Percentiles rank a stretch among this genome's conserved stretches.
Conservation (phyloP, 2,113 vertebrate species). For the Emydocephalus ijimae region DNA sequence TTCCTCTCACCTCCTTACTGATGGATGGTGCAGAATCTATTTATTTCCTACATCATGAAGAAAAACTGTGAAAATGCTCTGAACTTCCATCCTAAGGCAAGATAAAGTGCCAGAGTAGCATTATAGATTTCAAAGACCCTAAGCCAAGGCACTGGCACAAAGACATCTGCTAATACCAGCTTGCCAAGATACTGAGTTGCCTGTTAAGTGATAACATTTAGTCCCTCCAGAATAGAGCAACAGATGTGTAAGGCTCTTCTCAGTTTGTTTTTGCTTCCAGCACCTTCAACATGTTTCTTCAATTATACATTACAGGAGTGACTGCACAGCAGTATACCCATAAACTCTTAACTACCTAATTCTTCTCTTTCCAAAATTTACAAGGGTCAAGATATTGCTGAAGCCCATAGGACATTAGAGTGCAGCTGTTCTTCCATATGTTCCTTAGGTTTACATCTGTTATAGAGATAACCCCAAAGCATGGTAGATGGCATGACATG, state of each 20-base stretch:
- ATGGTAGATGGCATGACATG: slow-evolving; percentile 40
- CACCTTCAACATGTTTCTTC: slow-evolving; percentile 27
- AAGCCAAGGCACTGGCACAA: slow-evolving; percentile 1
- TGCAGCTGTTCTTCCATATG: slow-evolving; percentile 56
- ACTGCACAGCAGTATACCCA: slow-evolving; percentile 18
- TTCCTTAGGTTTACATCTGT: slow-evolving; percentile 49
- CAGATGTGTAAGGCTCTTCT: slow-evolving; percentile 15
- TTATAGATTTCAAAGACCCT: slow-evolving; percentile 16
- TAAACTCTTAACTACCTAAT: slow-evolving; percentile 20
- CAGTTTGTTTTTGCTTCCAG: slow-evolving; percentile 37
- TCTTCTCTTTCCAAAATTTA: slow-evolving; percentile 39
- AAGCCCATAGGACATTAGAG: slow-evolving; percentile 36
- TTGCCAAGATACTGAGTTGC: slow-evolving; percentile 24
- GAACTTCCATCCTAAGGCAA: neutral
- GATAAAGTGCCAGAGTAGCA: neutral
- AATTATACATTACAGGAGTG: slow-evolving; percentile 21
- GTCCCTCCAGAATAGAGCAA: slow-evolving; percentile 27
- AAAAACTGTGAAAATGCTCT: neutral
- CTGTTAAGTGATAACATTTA: slow-evolving; percentile 30
- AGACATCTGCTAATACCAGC: slow-evolving; percentile 20
- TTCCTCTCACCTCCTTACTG: neutral
- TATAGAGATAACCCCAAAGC: slow-evolving; percentile 46
- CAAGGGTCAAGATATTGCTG: slow-evolving; percentile 39
- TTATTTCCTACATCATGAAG: neutral
- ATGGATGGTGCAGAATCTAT: neutral